Conservation (phyloP, 2,888 invertebrate genomes). For the Lagria hirta region DNA sequence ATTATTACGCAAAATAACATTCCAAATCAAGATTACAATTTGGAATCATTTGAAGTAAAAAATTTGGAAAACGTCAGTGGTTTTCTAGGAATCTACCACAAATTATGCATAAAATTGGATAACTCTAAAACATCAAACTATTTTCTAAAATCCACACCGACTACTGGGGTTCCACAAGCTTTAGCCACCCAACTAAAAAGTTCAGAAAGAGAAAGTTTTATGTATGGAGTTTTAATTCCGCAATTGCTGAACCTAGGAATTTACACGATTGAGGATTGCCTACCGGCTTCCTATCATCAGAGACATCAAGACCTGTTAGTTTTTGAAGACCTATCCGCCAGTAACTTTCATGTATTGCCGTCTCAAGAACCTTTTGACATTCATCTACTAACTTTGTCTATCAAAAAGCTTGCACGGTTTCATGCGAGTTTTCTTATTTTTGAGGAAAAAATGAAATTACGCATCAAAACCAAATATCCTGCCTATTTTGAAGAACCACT, state of each 20-base stretch:
- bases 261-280: slow-evolving; percentile 32
- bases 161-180: slow-evolving; percentile 24
- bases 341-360: slow-evolving; percentile 24
- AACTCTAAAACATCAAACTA: slow-evolving; percentile 26
- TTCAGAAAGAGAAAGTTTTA: slow-evolving; percentile 42
- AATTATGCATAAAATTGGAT: slow-evolving; percentile 30
- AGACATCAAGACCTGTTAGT: slow-evolving; percentile 45
- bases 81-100: slow-evolving; percentile 40
- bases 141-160: slow-evolving; percentile 38
- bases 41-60: slow-evolving; percentile 25
- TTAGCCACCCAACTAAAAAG: slow-evolving; percentile 27
- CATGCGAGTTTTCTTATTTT: slow-evolving; percentile 46
- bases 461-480: slow-evolving; percentile 38
- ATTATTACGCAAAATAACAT: slow-evolving; percentile 34
- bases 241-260: slow-evolving; percentile 41
- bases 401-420: slow-evolving; percentile 39
- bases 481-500: slow-evolving; percentile 23
- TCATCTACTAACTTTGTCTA: slow-evolving; percentile 30
- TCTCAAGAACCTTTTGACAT: slow-evolving; percentile 27
- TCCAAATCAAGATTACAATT: slow-evolving; percentile 26
- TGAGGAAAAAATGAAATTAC: slow-evolving; percentile 37
- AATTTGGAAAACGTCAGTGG: slow-evolving; percentile 32
- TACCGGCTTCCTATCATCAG: slow-evolving; percentile 47
- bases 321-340: slow-evolving; percentile 47
- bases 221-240: slow-evolving; percentile 52